Evolutionary conservation across 2,797 vertebrate species (phyloP).

Genomic region (Dipus sagitta): DNA sequence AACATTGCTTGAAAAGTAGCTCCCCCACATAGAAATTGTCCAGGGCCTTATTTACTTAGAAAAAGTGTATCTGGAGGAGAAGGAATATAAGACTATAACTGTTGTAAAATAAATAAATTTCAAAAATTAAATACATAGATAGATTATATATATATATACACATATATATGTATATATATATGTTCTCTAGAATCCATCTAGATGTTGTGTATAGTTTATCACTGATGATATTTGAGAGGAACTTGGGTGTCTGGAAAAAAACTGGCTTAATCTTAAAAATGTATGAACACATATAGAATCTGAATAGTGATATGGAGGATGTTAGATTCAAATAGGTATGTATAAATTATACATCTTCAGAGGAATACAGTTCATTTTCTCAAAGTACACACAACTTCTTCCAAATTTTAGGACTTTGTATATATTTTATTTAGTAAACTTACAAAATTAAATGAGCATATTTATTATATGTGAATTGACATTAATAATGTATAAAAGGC

Average conservation of each 20-base stretch:
- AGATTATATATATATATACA: too few relatives aligned
- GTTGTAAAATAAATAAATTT: too few relatives aligned
- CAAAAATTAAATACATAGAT: too few relatives aligned
- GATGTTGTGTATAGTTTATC: slow-evolving; percentile 12
- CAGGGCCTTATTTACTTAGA: too few relatives aligned
- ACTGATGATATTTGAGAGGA: slow-evolving; percentile 20
- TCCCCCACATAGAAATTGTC: too few relatives aligned
- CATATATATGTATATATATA: too few relatives aligned
- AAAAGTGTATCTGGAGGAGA: too few relatives aligned
- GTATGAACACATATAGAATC: background rate
- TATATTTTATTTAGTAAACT: slow-evolving; percentile 25
- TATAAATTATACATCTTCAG: slow-evolving; percentile 25
- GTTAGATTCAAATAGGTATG: background rate
- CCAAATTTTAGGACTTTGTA: background rate
- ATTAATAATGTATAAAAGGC: background rate
- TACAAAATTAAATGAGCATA: background rate
- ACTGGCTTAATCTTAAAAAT: slow-evolving; percentile 50
- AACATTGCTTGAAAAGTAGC: too few relatives aligned
- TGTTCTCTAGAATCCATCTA: background rate
- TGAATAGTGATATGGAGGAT: background rate
- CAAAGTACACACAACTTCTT: background rate
- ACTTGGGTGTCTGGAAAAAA: slow-evolving; percentile 15
- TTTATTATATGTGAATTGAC: background rate
- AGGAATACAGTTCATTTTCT: slow-evolving; percentile 7
- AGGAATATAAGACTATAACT: background rate